Evolutionary conservation across 2,888 invertebrate genomes (phyloP).

Genomic region (Hedya salicella): DNA sequence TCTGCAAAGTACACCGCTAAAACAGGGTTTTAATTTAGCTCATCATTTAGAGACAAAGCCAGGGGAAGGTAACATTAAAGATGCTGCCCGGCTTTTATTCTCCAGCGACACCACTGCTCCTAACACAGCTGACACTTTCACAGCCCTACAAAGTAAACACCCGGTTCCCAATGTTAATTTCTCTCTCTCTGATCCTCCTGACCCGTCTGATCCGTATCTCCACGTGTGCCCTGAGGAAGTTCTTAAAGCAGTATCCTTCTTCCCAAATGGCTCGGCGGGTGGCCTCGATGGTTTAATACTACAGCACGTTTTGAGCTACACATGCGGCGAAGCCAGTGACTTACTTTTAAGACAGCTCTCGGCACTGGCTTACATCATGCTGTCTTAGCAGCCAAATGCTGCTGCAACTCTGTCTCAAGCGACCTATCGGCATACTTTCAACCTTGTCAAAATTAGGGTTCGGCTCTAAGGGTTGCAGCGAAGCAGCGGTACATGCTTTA

Average conservation of each 20-base stretch:
- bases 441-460: background rate
- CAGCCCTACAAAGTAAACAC: background rate
- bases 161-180: background rate
- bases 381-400: background rate
- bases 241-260: background rate
- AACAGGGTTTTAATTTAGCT: background rate
- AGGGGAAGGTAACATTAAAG: conserved; percentile 1
- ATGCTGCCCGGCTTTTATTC: background rate
- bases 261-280: background rate
- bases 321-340: background rate
- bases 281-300: background rate
- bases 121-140: background rate
- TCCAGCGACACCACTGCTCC: background rate
- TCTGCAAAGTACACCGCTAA: background rate
- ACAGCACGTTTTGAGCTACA: background rate
- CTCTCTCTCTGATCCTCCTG: background rate
- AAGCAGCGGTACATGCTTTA: background rate
- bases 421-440: background rate
- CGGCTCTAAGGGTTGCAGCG: background rate
- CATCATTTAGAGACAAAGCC: background rate
- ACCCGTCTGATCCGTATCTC: background rate
- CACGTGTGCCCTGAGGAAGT: background rate
- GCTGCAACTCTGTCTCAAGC: background rate
- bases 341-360: background rate
- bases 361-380: too few species aligned